Base-by-base conservation (phyloP, 1,140 invertebrate genomes). In the Plodia interpunctella region DNA sequence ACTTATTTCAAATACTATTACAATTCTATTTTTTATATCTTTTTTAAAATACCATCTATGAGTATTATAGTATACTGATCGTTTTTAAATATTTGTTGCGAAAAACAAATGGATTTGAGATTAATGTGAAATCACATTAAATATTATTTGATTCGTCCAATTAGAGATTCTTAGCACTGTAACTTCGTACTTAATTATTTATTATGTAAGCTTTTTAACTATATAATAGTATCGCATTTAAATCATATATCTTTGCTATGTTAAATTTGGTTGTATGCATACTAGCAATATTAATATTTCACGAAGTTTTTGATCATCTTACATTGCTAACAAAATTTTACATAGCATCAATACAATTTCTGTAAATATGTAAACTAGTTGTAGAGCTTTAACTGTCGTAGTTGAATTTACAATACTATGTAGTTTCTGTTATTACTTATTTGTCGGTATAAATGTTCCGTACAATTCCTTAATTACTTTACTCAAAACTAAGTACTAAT, bases 291-390 rank as follows among this genome's bases (percentile, higher is more conserved):
- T n/a, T n/a, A n/a, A n/a, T n/a, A n/a, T n/a, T 11, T 9, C 35
- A 9, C 11, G 35, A 8, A 38, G 2, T 11, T 15, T 15, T 15
- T 44, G 8, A 44, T 5, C 11, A 8, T 38, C 10, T 3, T 3
- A 44, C 4, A 17, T 4, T 1, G 13, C 15, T 44, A 44, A 44
- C 13, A 44, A 60, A 44, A 60, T 64, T 66, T 66, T 62, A 67
- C 62, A 68, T 74, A 68, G 60, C 71, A 79, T 73, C 74, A 6
- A 44, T 66, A 72, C 69, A 59, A 67, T 74, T 63, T 81, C 69
- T 87, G 85, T 88, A 87, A 66, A 88, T 87, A 87, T 87, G 82
- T 87, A 87, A 83, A 81, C 79, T 84, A 85, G 62, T 76, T 78
- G 59, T 88, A 84, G 76, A 87, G 83, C 82, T 88, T 83, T 88